These are phyloP conservation scores for Xiphophorus maculatus DNA, from an alignment of 2,113 vertebrate genomes.

Conservation along the genomic window DNA sequence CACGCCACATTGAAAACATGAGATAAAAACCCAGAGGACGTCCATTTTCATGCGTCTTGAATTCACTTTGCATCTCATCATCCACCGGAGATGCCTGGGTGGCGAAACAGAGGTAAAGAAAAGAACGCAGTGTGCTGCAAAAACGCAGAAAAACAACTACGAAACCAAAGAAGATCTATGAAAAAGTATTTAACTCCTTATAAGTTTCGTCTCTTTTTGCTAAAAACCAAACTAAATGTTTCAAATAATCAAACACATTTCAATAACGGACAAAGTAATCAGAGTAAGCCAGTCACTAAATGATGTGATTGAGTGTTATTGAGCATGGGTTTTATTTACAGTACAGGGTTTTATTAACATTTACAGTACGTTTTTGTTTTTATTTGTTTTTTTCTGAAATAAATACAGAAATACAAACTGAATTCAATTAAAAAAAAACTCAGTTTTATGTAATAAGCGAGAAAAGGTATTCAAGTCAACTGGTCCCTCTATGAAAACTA, in stretches of 20 bases:
- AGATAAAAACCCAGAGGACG: constrained; percentile 8
- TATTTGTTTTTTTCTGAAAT: too few relatives aligned
- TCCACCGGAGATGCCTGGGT: constrained; percentile 29
- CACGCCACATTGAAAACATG: constrained; percentile 19
- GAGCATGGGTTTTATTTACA: too few relatives aligned
- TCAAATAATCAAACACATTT: background rate
- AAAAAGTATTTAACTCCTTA: background rate
- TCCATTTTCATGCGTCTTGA: constrained; percentile 19
- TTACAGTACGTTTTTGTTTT: too few relatives aligned
- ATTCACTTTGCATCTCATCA: constrained; percentile 27
- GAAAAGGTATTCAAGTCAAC: too few relatives aligned
- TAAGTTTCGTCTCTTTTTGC: background rate
- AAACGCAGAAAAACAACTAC: constrained; percentile 36
- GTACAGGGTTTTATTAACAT: too few relatives aligned
- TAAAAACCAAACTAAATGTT: background rate
- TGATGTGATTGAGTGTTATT: too few relatives aligned
- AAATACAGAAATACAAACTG: too few relatives aligned
- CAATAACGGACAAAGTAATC: background rate
- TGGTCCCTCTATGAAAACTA: too few relatives aligned
- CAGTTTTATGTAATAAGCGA: too few relatives aligned
- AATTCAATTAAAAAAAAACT: too few relatives aligned
- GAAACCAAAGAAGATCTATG: constrained; percentile 22
- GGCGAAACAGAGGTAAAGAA: constrained; percentile 20
- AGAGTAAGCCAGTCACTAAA: too few relatives aligned
- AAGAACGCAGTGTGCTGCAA: constrained; percentile 4